These are phyloP conservation scores for Ochlodes sylvanus DNA, from an alignment of 2,888 invertebrate genomes.

Conservation along the genomic window DNA sequence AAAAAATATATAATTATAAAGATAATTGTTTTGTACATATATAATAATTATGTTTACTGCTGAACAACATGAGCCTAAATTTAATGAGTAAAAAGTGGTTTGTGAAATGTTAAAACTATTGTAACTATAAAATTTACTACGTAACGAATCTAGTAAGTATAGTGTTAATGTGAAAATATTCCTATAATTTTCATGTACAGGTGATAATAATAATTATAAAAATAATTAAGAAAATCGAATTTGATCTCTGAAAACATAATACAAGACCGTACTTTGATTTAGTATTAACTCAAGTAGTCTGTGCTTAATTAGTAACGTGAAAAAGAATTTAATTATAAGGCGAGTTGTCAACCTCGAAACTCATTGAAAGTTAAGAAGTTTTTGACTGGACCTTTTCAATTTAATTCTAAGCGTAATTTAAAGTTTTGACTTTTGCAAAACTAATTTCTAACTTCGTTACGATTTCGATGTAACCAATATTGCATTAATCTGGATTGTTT, in stretches of 20 bases:
- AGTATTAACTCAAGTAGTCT: too few species aligned
- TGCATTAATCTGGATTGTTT: not conserved
- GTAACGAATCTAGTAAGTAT: constrained; percentile 6
- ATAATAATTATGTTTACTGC: not conserved
- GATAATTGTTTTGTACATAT: too few species aligned
- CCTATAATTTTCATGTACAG: constrained; percentile 7
- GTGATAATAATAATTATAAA: not conserved
- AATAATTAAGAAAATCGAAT: not conserved
- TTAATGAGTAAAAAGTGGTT: not conserved
- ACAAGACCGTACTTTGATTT: not conserved
- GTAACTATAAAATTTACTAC: not conserved
- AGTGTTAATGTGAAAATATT: constrained; percentile 5
- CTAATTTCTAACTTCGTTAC: constrained; percentile 4
- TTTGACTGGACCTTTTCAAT: not conserved
- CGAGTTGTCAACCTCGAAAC: not conserved
- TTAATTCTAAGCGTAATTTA: constrained; percentile 6
- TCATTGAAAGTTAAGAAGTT: not conserved
- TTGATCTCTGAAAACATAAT: not conserved
- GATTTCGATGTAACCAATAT: not conserved
- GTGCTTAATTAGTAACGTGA: not conserved
- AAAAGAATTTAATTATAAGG: not conserved
- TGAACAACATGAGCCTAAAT: not conserved
- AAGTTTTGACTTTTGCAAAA: not conserved
- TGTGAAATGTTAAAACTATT: not conserved
- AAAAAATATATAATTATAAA: too few species aligned